Evolutionary conservation across 2,888 invertebrate species (phyloP).

Genomic region (Parnassius smintheus): DNA sequence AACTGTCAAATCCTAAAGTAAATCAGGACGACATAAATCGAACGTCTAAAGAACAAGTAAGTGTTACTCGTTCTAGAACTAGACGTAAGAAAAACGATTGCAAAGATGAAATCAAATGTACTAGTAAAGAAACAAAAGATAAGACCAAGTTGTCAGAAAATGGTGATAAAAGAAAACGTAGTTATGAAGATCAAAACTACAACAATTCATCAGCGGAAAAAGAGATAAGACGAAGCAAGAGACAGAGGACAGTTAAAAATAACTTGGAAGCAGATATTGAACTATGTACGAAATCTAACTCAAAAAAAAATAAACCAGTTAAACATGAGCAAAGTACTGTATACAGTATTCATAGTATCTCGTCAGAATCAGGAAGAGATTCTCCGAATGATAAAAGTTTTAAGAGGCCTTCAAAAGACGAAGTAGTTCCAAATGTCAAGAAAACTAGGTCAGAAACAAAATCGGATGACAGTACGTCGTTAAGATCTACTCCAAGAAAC

Average conservation of each 20-base stretch:
- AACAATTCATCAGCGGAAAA: slow-evolving; percentile 36
- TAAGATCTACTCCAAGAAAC: slow-evolving; percentile 45
- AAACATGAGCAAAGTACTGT: slow-evolving; percentile 48
- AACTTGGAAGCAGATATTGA: slow-evolving; percentile 26
- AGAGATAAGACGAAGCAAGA: slow-evolving; percentile 53
- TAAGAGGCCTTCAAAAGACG: slow-evolving; percentile 46
- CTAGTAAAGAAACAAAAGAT: not conserved
- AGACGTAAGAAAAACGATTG: not conserved
- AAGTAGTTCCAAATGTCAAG: slow-evolving; percentile 44
- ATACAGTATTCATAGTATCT: slow-evolving; percentile 54
- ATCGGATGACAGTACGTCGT: slow-evolving; percentile 32
- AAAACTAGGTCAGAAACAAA: slow-evolving; percentile 40
- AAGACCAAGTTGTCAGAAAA: slow-evolving; percentile 2
- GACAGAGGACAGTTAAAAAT: slow-evolving; percentile 42
- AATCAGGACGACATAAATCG: slow-evolving; percentile 3
- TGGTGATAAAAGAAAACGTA: slow-evolving; percentile 15
- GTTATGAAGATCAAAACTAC: slow-evolving; percentile 5
- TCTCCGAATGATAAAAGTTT: slow-evolving; percentile 41
- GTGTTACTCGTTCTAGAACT: slow-evolving; percentile 4
- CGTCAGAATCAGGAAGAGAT: slow-evolving; percentile 49
- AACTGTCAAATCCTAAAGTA: not conserved
- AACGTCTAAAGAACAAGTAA: not conserved
- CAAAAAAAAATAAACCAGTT: slow-evolving; percentile 19
- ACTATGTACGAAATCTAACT: slow-evolving; percentile 24
- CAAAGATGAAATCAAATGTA: slow-evolving; percentile 3